phyloP scores from a whole-genome alignment of 2,888 invertebrate genomes.

The Physocephala rufipes region DNA sequence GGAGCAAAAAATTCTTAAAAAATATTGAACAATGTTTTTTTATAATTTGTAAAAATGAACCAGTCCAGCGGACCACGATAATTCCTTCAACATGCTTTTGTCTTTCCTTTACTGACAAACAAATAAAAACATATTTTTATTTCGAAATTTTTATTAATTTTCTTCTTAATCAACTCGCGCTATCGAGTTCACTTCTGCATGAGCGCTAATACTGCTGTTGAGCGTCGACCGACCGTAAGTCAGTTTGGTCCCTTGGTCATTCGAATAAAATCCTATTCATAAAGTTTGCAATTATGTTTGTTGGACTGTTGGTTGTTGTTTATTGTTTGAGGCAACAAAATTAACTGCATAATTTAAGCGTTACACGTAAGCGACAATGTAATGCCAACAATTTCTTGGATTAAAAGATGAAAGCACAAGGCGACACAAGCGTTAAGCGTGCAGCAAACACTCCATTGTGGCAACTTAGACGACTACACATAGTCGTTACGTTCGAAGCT shows the following conservation, averaged over 20 bases:
- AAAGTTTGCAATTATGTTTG: background rate
- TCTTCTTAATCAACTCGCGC: too few species aligned
- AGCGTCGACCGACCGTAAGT: background rate
- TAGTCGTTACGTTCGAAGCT: background rate
- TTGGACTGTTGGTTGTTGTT: background rate
- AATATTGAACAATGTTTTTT: too few species aligned
- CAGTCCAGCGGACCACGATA: too few species aligned
- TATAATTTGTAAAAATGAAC: too few species aligned
- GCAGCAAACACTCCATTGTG: background rate
- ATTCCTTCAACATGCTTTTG: too few species aligned
- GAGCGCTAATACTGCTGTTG: too few species aligned
- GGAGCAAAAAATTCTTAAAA: too few species aligned
- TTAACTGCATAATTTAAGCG: background rate
- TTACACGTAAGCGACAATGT: conserved; percentile 9
- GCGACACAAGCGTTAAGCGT: background rate
- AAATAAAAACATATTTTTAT: too few species aligned
- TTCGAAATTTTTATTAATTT: too few species aligned
- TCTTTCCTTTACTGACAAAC: too few species aligned
- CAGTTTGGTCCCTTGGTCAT: background rate
- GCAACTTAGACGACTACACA: background rate
- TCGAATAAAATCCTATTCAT: background rate
- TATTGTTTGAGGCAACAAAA: background rate
- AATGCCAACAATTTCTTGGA: conserved; percentile 28
- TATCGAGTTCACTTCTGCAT: too few species aligned
- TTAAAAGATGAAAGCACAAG: conserved; percentile 24